These are phyloP conservation scores for Eufriesea mexicana DNA, from an alignment of 1,140 invertebrate genomes.

Conservation along the genomic window DNA sequence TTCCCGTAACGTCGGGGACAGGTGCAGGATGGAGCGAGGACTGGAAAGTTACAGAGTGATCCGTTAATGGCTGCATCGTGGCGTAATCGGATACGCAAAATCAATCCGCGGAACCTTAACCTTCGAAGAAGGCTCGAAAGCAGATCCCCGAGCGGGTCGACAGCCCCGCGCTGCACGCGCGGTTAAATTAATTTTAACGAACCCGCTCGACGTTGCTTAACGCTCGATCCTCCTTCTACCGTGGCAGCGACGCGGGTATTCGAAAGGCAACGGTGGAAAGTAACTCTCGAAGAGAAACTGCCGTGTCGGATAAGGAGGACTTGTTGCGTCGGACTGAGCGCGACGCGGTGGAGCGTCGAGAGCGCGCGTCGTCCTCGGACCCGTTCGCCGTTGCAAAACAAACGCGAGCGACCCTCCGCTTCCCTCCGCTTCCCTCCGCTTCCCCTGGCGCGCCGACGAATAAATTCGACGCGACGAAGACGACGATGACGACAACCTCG, in stretches of 20 bases:
- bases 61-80: no score
- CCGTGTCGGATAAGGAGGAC: slow-evolving; percentile 19
- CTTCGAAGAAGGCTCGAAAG: background rate
- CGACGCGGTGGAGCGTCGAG: background rate
- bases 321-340: slow-evolving; percentile 11
- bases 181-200: slow-evolving; percentile 32
- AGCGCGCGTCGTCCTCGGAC: background rate
- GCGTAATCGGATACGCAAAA: background rate
- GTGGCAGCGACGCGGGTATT: background rate
- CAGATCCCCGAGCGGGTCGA: background rate
- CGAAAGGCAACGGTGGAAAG: slow-evolving; percentile 20
- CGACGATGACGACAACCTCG: background rate
- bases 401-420: background rate
- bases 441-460: background rate
- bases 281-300: slow-evolving; percentile 32
- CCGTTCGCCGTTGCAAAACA: background rate
- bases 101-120: background rate
- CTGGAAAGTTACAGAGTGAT: no score
- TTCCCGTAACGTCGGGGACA: no score
- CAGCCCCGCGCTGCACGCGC: background rate
- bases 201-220: slow-evolving; percentile 10
- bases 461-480: slow-evolving; percentile 17
- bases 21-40: no score
- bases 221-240: background rate
- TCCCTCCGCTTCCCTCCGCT: background rate